phyloP scores from a whole-genome alignment of 2,797 vertebrate species.

The Anomalospiza imberbis region DNA sequence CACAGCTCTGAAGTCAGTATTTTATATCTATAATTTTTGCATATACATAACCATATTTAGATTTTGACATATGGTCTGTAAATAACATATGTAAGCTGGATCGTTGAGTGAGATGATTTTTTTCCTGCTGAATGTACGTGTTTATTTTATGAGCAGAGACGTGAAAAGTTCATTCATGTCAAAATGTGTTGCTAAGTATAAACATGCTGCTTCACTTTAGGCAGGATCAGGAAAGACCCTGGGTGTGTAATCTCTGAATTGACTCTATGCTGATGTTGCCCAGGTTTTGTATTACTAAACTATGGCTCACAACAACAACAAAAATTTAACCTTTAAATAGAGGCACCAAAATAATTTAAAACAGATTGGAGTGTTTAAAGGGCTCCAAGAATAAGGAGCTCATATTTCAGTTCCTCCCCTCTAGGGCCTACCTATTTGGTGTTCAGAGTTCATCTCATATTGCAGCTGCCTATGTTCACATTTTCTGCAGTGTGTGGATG shows the following conservation, averaged over 20 bases:
- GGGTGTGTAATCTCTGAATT: slow-evolving; percentile 66
- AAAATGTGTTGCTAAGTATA: slow-evolving; percentile 69
- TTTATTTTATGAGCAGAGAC: slow-evolving; percentile 70
- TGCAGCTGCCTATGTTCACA: slow-evolving; percentile 57
- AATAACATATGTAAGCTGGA: slow-evolving; percentile 44
- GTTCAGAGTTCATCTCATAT: slow-evolving; percentile 71
- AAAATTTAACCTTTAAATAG: slow-evolving; percentile 72
- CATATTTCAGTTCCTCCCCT: slow-evolving; percentile 65
- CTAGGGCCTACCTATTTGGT: slow-evolving; percentile 64
- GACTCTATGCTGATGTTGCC: slow-evolving; percentile 61
- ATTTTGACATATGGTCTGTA: slow-evolving; percentile 43
- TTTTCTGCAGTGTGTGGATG: slow-evolving; percentile 46
- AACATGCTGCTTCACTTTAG: slow-evolving; percentile 68
- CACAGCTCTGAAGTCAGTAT: neutral
- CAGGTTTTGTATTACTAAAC: slow-evolving; percentile 56
- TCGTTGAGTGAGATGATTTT: slow-evolving; percentile 48
- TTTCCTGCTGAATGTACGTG: slow-evolving; percentile 49
- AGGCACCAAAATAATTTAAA: slow-evolving; percentile 74
- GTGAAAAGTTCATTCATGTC: slow-evolving; percentile 70
- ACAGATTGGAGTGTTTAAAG: slow-evolving; percentile 70
- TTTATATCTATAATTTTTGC: slow-evolving; percentile 37
- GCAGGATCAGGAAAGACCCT: slow-evolving; percentile 63
- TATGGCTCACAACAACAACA: slow-evolving; percentile 64
- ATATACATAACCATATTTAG: slow-evolving; percentile 41
- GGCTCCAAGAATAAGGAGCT: slow-evolving; percentile 64